Evolutionary conservation across 2,113 vertebrate species (phyloP), one percentile per base, ranked within the genome.

Genomic region (Xyrauchen texanus): DNA sequence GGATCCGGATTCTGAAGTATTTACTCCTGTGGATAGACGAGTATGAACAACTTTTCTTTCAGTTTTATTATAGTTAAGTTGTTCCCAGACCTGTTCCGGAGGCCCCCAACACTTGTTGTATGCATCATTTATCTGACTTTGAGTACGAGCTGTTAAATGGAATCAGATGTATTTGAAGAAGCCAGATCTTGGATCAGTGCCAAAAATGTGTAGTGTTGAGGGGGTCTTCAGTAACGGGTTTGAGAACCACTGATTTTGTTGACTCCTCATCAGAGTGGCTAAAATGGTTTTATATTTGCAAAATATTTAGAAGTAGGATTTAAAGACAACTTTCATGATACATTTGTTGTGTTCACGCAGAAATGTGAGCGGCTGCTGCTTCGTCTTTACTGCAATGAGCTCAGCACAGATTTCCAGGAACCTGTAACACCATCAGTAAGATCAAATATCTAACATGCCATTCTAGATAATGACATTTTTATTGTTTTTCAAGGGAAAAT

Each of bases 361-460:
- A 96, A 89, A 71, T 99, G 97, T 85, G 96, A 99, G 86, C 93
- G 95, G 86, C 87, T 99, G 85, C 88, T 97, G 1, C 91, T 99
- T 5, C 95, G 94, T 21, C 86, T 99, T 81, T 96, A 94, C 93
- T 98, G 96, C 86, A 96, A 95, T 34, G 96, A 93, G 80, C 94
- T 99, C 89, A 99, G 98, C 86, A 93, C 96, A 0, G 96, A 97
- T 3, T 99, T 99, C 89, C 98, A 99, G 4, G 95, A 97, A n/a
- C 90, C 95, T 0, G 94, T 97, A 55, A 93, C 96, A 65, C 95
- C 96, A 0, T 87, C 96, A 85, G 98, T 99, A 91, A 95, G 94
- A 49, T 66, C 34, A 53, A 6, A 4, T 42, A 6, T 46, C 44
- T 4, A 13, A 21, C 3, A 15, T 16, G 45, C 9, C 34, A 53